Base-by-base conservation (phyloP, 2,888 invertebrate species). In the Chymomyza procnemis region DNA sequence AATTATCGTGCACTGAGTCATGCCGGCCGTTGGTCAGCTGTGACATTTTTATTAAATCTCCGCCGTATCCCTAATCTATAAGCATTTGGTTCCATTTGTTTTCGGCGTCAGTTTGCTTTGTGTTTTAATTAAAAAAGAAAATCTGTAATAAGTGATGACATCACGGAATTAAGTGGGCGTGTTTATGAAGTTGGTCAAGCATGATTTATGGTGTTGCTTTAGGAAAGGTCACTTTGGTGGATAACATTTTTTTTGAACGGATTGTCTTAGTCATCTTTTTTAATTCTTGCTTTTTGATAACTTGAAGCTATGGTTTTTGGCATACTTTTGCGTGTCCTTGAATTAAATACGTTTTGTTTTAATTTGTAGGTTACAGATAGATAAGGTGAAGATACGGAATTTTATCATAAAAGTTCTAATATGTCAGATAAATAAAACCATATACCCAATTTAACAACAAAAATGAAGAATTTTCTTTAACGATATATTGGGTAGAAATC, bases 21-120 rank as follows among this genome's bases (percentile, higher is more conserved):
- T 54, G 18, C 30, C 61, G 50, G 6, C 19, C 2, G 50, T 50
- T 50, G 54, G 54, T 54, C 61, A 64, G 46, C 57, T 64, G 57
- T 64, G 64, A 64, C 64, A 64, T 64, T 64, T 64, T 64, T 64
- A 64, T 64, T 64, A 64, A 64, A 64, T 64, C 57, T 50, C 21
- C 19, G 34, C 18, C n/a, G 1, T 2, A 12, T 30, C 22, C n/a
- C n/a, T 16, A 18, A 22, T 16, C 41, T 34, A 62, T 2, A 12
- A 41, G 34, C 12, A 41, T 41, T 12, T 41, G 0, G 50, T n/a
- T 50, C 12, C 19, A 64, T 64, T 64, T 64, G 34, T 64, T 47
- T 22, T 50, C 30, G 54, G 22, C n/a, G 64, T 50, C 57, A 34
- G 56, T 46, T 30, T 57, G 64, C 57, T 48, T 57, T 21, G 30